Base-by-base conservation (phyloP, 2,888 invertebrate genomes). In the Anaspis maculata region DNA sequence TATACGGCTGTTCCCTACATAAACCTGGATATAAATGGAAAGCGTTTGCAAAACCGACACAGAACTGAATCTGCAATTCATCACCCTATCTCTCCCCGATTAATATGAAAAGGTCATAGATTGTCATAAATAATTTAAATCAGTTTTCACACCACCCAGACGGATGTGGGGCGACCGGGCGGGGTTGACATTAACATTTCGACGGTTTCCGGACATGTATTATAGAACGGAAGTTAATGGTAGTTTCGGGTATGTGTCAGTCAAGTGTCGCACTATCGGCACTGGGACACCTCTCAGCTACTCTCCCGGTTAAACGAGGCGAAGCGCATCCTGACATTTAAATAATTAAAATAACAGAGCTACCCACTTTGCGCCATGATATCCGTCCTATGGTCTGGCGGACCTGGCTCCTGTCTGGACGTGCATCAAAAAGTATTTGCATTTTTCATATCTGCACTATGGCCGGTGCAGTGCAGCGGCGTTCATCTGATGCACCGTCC, bases 141-240 rank as follows among this genome's bases (percentile, higher is more conserved):
- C 50, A 51, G 49, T 51, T 53, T 50, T 50, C 48, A 10, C 48
- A 46, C 48, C 49, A 44, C 44, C 44, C 41, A 28, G 21, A 27
- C 33, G 45, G 42, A 45, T 44, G 42, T 44, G 39, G 45, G 38
- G 36, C 36, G 35, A 36, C 34, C 39, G 45, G 44, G 48, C 39
- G 45, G 44, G 48, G 48, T 39, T 51, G 56, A 56, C 53, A 53
- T 54, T 54, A 49, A 54, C 54, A 54, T 54, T 50, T 54, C 46
- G 41, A 45, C 49, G 43, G 49, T 42, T 51, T 48, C 49, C 51
- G 49, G 46, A 39, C 48, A 55, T 59, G 54, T 54, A 59, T 58
- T 51, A 58, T 59, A 54, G 48, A 59, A 45, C 48, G 51, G 52
- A 49, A 54, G 56, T 49, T 62, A 61, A 62, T 62, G 57, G 61